phyloP scores from a whole-genome alignment of 2,797 vertebrate genomes.

The Lepilemur septentrionalis region DNA sequence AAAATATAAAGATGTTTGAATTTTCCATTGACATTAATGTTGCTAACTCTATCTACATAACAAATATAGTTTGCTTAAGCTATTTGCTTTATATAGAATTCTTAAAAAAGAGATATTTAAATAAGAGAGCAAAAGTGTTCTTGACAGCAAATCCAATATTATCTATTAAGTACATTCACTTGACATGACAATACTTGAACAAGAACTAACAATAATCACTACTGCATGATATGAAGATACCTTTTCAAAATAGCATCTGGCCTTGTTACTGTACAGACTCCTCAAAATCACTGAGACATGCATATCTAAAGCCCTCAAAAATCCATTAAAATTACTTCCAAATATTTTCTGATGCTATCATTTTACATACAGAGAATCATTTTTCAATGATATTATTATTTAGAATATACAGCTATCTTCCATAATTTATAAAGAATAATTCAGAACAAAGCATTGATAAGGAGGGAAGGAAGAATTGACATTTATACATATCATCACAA shows the following conservation, averaged over 20 bases:
- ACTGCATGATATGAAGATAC: background rate
- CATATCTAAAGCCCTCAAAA: background rate
- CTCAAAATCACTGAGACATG: background rate
- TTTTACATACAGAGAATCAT: background rate
- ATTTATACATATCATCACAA: background rate
- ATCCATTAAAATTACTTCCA: background rate
- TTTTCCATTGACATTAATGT: slow-evolving; percentile 8
- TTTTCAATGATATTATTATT: background rate
- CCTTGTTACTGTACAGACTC: slow-evolving; percentile 17
- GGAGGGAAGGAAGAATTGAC: background rate
- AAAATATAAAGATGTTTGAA: slow-evolving; percentile 16
- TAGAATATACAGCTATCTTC: background rate
- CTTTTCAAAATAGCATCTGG: slow-evolving; percentile 11
- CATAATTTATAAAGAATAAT: background rate
- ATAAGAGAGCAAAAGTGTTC: background rate
- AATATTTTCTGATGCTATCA: background rate
- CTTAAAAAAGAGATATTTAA: background rate
- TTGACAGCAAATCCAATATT: slow-evolving; percentile 18
- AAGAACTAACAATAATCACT: slow-evolving; percentile 52
- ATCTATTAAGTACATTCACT: background rate
- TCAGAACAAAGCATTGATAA: background rate
- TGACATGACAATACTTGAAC: slow-evolving; percentile 30
- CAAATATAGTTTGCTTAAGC: background rate
- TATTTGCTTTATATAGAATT: slow-evolving; percentile 1
- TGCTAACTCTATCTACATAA: background rate